Conservation (phyloP, 2,113 vertebrate species). For the Alaudala cheleensis region DNA sequence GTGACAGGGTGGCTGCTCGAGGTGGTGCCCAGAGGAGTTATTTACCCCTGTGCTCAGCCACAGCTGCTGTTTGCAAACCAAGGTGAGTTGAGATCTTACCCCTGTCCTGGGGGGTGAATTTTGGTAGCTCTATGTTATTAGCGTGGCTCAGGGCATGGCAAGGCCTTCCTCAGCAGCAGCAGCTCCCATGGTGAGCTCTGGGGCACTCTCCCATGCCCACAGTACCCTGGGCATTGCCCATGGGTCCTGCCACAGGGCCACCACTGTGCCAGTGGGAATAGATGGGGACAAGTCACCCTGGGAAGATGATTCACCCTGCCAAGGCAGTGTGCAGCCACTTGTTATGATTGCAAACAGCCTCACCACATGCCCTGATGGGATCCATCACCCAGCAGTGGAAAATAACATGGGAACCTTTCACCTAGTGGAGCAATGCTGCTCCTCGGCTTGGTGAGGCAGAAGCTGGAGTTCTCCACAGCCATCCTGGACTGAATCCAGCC, state of each 20-base stretch:
- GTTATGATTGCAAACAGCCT: not conserved
- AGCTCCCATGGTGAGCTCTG: not conserved
- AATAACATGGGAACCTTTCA: not conserved
- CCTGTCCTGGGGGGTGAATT: not conserved
- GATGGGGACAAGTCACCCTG: not conserved
- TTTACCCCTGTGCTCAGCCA: not conserved
- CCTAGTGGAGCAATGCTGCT: not conserved
- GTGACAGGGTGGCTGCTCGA: accelerated
- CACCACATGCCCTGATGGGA: accelerated
- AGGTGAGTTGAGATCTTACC: not conserved
- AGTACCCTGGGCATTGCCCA: no score
- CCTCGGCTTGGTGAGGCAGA: not conserved
- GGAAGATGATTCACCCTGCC: not conserved
- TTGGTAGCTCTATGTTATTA: not conserved
- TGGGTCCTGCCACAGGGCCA: accelerated
- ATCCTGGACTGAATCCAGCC: not conserved
- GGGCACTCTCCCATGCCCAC: accelerated
- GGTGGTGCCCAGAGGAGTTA: not conserved
- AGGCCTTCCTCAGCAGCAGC: not conserved
- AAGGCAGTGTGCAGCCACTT: not conserved
- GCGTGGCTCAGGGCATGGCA: not conserved
- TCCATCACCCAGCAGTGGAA: not conserved
- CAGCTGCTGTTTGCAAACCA: not conserved
- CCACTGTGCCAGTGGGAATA: not conserved
- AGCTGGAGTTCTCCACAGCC: not conserved